These are phyloP conservation scores for Cyclophora albipunctata DNA, from an alignment of 2,888 invertebrate species.

Conservation along the genomic window DNA sequence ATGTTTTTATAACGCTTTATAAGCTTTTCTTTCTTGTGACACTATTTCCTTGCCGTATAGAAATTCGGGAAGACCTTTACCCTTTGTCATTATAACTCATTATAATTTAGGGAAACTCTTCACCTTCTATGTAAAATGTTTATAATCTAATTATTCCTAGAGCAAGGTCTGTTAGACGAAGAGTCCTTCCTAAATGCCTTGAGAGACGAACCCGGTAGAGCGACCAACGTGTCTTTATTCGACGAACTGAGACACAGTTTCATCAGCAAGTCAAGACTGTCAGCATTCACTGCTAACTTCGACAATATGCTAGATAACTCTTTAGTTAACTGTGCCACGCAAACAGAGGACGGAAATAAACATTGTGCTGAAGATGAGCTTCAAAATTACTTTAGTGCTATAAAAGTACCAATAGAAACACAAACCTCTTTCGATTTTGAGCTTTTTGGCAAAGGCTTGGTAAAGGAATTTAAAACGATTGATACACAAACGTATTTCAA, in stretches of 20 bases:
- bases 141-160: constrained; percentile 28
- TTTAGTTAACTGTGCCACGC: constrained; percentile 27
- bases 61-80: too few relatives aligned
- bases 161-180: constrained; percentile 55
- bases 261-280: constrained; percentile 38
- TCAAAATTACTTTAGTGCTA: constrained; percentile 7
- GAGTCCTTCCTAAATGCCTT: constrained; percentile 53
- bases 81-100: too few relatives aligned
- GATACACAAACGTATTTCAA: constrained; percentile 2
- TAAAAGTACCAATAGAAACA: constrained; percentile 13
- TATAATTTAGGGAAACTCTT: too few relatives aligned
- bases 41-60: too few relatives aligned
- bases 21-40: too few relatives aligned
- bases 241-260: constrained; percentile 63
- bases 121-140: too few relatives aligned
- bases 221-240: constrained; percentile 57
- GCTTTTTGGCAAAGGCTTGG: neutral
- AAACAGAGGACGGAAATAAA: constrained; percentile 25
- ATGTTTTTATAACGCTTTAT: too few relatives aligned
- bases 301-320: constrained; percentile 28
- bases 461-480: neutral
- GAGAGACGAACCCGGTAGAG: constrained; percentile 51
- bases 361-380: constrained; percentile 2
- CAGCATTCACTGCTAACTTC: constrained; percentile 22
- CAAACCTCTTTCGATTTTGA: constrained; percentile 18